These are phyloP conservation scores for Hemitrygon akajei DNA, from an alignment of 2,797 vertebrate genomes.

Conservation along the genomic window DNA sequence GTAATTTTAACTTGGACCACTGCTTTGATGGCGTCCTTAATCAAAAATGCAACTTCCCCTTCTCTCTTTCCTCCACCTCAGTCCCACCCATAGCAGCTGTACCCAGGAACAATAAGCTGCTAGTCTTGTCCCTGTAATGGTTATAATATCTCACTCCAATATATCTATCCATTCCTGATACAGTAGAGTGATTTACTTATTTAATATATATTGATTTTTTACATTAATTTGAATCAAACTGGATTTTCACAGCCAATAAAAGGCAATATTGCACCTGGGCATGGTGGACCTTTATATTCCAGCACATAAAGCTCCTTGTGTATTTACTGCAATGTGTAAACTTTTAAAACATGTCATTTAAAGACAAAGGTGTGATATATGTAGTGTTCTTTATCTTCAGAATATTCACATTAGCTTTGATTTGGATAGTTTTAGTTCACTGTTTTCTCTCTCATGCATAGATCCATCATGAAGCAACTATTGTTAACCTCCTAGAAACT, in stretches of 20 bases:
- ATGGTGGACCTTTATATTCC: not conserved
- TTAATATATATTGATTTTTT: not conserved
- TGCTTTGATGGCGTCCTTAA: too few species aligned
- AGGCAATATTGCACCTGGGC: not conserved
- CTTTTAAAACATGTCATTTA: not conserved
- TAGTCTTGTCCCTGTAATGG: too few species aligned
- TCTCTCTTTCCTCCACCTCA: too few species aligned
- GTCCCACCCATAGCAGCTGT: too few species aligned
- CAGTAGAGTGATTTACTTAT: not conserved
- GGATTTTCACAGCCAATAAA: not conserved
- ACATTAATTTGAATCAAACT: not conserved
- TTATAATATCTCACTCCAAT: too few species aligned
- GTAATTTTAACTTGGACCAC: too few species aligned
- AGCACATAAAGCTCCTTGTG: not conserved
- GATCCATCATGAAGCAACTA: conserved; percentile 86
- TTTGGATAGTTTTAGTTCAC: not conserved
- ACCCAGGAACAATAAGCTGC: too few species aligned
- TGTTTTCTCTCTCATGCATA: conserved; percentile 47
- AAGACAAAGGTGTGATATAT: not conserved
- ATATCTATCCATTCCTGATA: too few species aligned
- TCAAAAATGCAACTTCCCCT: too few species aligned
- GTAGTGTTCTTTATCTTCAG: not conserved
- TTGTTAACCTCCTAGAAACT: conserved; percentile 89
- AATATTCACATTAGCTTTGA: not conserved
- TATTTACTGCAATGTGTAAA: not conserved